These are phyloP conservation scores for Schlechtendalia chinensis DNA, from an alignment of 1,140 invertebrate species.

Conservation along the genomic window DNA sequence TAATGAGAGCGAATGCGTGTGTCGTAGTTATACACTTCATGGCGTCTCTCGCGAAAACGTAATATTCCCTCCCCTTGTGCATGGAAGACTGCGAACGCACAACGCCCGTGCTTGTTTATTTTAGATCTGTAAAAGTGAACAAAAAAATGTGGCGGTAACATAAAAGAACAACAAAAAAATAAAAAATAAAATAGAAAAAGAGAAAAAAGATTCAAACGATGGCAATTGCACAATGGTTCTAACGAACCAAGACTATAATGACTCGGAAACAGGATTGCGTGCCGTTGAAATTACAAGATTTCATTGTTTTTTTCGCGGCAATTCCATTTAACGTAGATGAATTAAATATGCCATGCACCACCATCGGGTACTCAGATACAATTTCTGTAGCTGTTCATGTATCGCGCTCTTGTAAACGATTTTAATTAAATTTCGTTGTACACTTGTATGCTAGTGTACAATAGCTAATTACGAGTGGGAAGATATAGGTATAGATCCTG, in stretches of 20 bases:
- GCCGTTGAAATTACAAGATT: conserved; percentile 11
- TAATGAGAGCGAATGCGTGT: too few relatives aligned
- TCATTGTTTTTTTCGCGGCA: not conserved
- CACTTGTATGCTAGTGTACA: not conserved
- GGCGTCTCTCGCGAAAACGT: not conserved
- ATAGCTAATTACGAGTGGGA: not conserved
- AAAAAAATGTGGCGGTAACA: not conserved
- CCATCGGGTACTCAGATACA: not conserved
- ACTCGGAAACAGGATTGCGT: not conserved
- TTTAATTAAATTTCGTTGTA: not conserved
- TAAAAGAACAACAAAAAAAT: conserved; percentile 6
- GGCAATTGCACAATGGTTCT: conserved; percentile 25
- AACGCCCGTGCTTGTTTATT: too few relatives aligned
- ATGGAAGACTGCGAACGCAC: too few relatives aligned
- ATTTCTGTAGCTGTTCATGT: too few relatives aligned
- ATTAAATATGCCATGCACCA: not conserved
- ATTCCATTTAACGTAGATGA: not conserved
- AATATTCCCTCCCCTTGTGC: too few relatives aligned
- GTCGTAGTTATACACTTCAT: not conserved
- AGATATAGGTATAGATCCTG: too few relatives aligned
- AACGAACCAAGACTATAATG: conserved; percentile 33
- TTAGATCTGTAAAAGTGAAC: not conserved
- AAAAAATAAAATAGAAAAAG: not conserved
- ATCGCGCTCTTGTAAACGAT: not conserved
- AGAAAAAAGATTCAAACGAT: conserved; percentile 5